A percentile compares a stretch with the other conserved stretches of the same genome.
These are phyloP conservation scores for Medauroidea extradentata DNA, from an alignment of 1,140 invertebrate species.

Conservation along the genomic window DNA sequence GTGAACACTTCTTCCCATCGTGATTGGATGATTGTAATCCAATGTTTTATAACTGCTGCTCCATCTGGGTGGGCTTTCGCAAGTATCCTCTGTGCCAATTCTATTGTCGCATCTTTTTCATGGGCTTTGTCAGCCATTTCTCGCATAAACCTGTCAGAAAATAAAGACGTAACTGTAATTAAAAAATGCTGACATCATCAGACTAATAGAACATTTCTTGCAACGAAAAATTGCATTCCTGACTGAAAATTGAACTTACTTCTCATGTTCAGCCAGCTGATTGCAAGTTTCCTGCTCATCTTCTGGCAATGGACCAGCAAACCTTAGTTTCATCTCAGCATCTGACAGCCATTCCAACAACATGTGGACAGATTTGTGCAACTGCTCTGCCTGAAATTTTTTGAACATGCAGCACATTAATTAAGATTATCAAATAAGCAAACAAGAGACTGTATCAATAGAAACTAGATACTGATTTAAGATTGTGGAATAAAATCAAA, in stretches of 20 bases:
- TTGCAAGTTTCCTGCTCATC: conserved; percentile 83
- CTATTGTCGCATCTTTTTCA: conserved; percentile 83
- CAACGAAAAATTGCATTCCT: too few species aligned
- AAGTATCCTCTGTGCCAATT: conserved; percentile 83
- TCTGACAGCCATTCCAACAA: conserved; percentile 94
- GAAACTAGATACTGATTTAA: too few species aligned
- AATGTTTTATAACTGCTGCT: conserved; percentile 91
- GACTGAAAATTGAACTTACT: conserved; percentile 33
- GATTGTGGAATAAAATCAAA: too few species aligned
- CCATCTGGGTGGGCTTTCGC: conserved; percentile 92
- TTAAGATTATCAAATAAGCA: too few species aligned
- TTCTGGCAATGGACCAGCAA: conserved; percentile 82
- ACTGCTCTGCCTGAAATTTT: conserved; percentile 67
- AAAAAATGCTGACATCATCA: too few species aligned
- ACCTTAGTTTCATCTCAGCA: conserved; percentile 88
- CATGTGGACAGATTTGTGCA: conserved; percentile 91
- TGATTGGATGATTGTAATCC: conserved; percentile 95
- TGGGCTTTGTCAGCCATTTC: conserved; percentile 79
- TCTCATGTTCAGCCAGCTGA: conserved; percentile 81
- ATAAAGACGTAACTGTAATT: neutral
- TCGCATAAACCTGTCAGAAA: conserved; percentile 59
- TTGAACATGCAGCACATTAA: too few species aligned
- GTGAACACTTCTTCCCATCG: conserved; percentile 85
- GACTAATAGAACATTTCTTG: neutral
- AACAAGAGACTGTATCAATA: too few species aligned